Conservation (phyloP, 30 jellyfish, hydroid and myxozoan genomes). For the Hydra vulgaris region DNA sequence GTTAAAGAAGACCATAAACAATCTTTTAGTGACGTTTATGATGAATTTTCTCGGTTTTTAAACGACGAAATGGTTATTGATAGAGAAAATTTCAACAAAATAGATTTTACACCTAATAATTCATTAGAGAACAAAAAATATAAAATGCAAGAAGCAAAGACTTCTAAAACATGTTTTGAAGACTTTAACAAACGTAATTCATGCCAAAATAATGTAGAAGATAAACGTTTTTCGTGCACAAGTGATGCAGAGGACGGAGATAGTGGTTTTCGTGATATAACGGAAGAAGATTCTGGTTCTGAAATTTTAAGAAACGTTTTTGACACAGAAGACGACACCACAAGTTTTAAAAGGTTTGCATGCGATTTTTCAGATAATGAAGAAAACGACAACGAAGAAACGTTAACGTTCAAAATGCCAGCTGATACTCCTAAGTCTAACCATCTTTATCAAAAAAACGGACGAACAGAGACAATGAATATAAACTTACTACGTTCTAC, state of each 20-base stretch:
- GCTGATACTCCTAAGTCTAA: not conserved
- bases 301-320: not conserved
- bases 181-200: not conserved
- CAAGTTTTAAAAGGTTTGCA: not conserved
- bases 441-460: not conserved
- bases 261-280: not conserved
- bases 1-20: not conserved
- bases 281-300: not conserved
- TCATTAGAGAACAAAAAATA: too few species aligned
- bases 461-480: not conserved
- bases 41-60: slow-evolving; percentile 1
- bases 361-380: slow-evolving; percentile 12
- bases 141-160: not conserved
- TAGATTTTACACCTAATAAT: not conserved
- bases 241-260: not conserved
- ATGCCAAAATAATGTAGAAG: too few species aligned
- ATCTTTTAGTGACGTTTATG: slow-evolving; percentile 2
- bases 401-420: not conserved
- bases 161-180: not conserved
- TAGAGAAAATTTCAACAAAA: not conserved
- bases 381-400: slow-evolving; percentile 2
- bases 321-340: not conserved
- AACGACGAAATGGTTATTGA: not conserved
- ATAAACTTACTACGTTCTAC: slow-evolving; percentile 48
- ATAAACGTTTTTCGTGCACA: not conserved